Evolutionary conservation across 2,888 invertebrate species (phyloP).

Genomic region (Luperina testacea): DNA sequence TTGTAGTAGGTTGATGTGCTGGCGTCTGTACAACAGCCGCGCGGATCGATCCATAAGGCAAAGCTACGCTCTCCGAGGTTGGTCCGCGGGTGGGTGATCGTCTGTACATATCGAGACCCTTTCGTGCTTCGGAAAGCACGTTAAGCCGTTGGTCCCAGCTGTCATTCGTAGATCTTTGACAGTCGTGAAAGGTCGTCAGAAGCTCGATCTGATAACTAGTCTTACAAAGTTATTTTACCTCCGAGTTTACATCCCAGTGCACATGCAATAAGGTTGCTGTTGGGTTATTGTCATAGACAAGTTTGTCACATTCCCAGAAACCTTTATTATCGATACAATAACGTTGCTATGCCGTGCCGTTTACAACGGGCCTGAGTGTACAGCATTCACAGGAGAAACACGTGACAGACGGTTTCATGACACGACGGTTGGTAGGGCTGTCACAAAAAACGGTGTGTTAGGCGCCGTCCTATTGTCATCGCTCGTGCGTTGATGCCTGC

Average conservation of each 20-base stretch:
- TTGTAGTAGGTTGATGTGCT: too few species aligned
- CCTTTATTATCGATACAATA: too few species aligned
- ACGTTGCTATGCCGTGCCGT: too few species aligned
- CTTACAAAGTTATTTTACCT: neutral
- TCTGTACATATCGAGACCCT: neutral
- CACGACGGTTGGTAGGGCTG: neutral
- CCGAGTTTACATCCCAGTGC: too few species aligned
- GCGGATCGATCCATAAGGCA: neutral
- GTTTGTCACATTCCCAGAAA: too few species aligned
- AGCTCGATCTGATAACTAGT: neutral
- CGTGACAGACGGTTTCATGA: slow-evolving; percentile 15
- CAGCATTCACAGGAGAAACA: neutral
- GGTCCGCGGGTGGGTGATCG: neutral
- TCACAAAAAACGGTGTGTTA: slow-evolving; percentile 19
- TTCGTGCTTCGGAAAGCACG: neutral
- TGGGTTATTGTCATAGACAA: too few species aligned
- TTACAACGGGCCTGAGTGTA: neutral
- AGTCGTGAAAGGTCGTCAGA: neutral
- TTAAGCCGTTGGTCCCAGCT: neutral
- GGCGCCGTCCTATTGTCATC: too few species aligned
- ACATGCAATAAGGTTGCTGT: too few species aligned
- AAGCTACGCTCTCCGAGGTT: too few species aligned
- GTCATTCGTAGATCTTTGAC: neutral
- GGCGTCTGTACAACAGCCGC: neutral
- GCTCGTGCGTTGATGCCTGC: too few species aligned